phyloP scores from a whole-genome alignment of 2,888 invertebrate species.

The Heteromyza rotundicornis region DNA sequence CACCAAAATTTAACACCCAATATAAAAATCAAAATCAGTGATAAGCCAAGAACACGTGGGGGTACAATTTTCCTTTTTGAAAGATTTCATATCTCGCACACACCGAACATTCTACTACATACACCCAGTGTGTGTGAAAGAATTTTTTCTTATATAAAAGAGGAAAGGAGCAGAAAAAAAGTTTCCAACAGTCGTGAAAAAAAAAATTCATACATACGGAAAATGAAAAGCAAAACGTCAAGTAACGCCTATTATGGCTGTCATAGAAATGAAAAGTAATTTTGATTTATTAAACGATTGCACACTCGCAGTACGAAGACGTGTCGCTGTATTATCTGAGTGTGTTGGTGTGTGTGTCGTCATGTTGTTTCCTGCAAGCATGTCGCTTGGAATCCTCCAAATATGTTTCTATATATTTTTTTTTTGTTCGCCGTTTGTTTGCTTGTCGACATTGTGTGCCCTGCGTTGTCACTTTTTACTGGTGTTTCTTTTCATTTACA shows the following conservation, averaged over 20 bases:
- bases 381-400: background rate
- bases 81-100: no score
- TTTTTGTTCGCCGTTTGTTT: background rate
- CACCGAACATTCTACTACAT: no score
- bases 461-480: slow-evolving; percentile 50
- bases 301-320: slow-evolving; percentile 32
- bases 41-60: background rate
- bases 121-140: no score
- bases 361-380: background rate
- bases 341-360: background rate
- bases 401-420: slow-evolving; percentile 2
- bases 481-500: slow-evolving; percentile 50
- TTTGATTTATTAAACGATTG: slow-evolving; percentile 55
- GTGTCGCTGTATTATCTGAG: slow-evolving; percentile 28
- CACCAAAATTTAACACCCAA: slow-evolving; percentile 44
- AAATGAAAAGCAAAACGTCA: slow-evolving; percentile 45
- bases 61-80: no score
- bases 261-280: slow-evolving; percentile 52
- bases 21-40: slow-evolving; percentile 42
- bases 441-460: no score
- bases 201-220: slow-evolving; percentile 1
- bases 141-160: slow-evolving; percentile 16
- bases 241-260: slow-evolving; percentile 48
- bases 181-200: slow-evolving; percentile 21
- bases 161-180: slow-evolving; percentile 8